Evolutionary conservation across 2,888 invertebrate species (phyloP), one percentile per base, ranked within the genome.

Genomic region (Archips crataeganus): DNA sequence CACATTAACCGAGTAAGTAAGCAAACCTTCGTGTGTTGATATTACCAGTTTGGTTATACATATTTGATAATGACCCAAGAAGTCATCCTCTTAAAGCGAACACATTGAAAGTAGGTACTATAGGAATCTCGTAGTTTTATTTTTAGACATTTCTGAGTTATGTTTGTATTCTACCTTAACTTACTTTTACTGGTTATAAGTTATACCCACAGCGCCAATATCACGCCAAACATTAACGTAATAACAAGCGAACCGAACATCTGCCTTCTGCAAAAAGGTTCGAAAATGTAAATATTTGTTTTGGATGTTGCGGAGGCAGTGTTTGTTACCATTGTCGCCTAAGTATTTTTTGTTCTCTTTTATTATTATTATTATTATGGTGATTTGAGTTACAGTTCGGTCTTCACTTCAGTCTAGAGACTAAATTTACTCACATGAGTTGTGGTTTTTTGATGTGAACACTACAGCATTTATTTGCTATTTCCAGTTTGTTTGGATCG

Each of bases 1-100:
- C 64, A 64, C 64, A 49, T 47, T 49, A 34, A 49, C 49, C 32
- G 45, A 32, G 6, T 47, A 47, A 63, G 63, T 45, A 63, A 32
- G 45, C 45, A 63, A 45, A 63, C 15, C 62, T 63, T 57, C 32
- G 57, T 10, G 11, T 57, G 57, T 57, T 32, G 57, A 11, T 23
- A 23, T 54, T 54, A 11, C 32, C 32, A 32, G 32, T 57, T 32
- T 57, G 11, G 11, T 57, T 2, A 54, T 23, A 23, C 23, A 23
- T 54, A 11, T 57, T 57, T 54, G 54, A 10, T 54, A 54, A 54
- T 54, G 23, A 54, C 54, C 54, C n/a, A 10, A 45, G 23, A 57
- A 32, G 57, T 10, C 57, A 32, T 57, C 32, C 10, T 32, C 49
- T n/a, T 10, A 9, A 54, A 54, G 23, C 15, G 23, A n/a, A 45